Conservation (phyloP, 2,888 invertebrate species). For the Archips xylosteana region DNA sequence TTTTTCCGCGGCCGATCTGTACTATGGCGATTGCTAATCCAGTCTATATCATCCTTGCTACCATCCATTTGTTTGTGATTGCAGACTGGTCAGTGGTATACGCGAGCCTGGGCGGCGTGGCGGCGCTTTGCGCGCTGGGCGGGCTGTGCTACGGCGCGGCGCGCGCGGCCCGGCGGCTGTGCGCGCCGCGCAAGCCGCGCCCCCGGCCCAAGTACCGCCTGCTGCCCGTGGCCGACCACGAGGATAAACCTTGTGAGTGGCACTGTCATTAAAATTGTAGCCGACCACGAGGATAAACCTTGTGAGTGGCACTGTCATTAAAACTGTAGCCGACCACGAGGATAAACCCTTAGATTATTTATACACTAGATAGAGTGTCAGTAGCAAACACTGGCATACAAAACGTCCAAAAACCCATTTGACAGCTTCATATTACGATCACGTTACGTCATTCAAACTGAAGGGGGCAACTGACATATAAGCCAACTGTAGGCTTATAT, state of each 20-base stretch:
- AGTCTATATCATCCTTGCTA: too few species aligned
- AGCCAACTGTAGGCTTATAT: too few species aligned
- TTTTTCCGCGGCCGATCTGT: too few species aligned
- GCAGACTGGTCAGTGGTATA: conserved; percentile 97
- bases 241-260: conserved; percentile 88
- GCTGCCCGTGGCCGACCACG: conserved; percentile 89
- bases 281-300: conserved; percentile 89
- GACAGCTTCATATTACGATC: too few species aligned
- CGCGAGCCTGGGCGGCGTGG: conserved; percentile 91
- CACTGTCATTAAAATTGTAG: too few species aligned
- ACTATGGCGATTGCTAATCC: too few species aligned
- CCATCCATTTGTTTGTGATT: conserved; percentile 16
- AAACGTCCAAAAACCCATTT: too few species aligned
- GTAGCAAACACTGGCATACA: too few species aligned
- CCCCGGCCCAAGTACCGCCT: conserved; percentile 87
- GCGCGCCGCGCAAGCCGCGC: conserved; percentile 83
- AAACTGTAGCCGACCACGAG: conserved; percentile 88
- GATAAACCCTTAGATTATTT: too few species aligned
- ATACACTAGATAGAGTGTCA: too few species aligned
- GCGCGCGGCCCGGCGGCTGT: conserved; percentile 72
- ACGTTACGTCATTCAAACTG: too few species aligned
- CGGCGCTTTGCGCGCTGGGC: conserved; percentile 85
- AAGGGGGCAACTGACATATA: too few species aligned
- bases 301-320: conserved; percentile 86
- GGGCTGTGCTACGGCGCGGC: conserved; percentile 87